Evolutionary conservation across 2,888 invertebrate species (phyloP).

Genomic region (Orchesellides sinensis): DNA sequence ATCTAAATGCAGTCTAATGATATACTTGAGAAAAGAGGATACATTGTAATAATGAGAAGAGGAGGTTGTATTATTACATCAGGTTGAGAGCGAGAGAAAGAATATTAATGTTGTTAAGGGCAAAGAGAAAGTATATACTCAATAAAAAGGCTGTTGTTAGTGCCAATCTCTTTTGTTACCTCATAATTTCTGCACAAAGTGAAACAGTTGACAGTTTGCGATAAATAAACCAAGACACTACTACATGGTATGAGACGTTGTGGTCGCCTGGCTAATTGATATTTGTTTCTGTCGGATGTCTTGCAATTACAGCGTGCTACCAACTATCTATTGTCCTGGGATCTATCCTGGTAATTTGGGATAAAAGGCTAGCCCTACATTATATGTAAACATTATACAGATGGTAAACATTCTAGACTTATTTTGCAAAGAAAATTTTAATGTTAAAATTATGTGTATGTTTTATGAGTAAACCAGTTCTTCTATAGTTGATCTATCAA

Average conservation of each 20-base stretch:
- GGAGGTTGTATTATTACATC: constrained; percentile 51
- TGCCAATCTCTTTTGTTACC: constrained; percentile 34
- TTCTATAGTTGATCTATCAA: too few relatives aligned
- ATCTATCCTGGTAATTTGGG: too few relatives aligned
- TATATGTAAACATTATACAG: too few relatives aligned
- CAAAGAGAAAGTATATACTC: constrained; percentile 9
- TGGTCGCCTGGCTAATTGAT: not conserved
- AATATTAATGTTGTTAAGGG: constrained; percentile 39
- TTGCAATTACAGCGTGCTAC: too few relatives aligned
- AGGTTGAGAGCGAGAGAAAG: constrained; percentile 15
- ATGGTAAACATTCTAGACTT: too few relatives aligned
- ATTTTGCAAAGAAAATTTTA: too few relatives aligned
- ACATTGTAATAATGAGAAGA: constrained; percentile 45
- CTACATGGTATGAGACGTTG: too few relatives aligned
- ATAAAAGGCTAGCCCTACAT: too few relatives aligned
- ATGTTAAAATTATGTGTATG: too few relatives aligned
- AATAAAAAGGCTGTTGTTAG: constrained; percentile 43
- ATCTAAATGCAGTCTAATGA: not conserved
- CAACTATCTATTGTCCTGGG: too few relatives aligned
- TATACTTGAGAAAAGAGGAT: constrained; percentile 2
- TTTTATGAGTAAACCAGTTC: too few relatives aligned
- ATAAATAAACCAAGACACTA: constrained; percentile 15
- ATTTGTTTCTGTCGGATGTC: not conserved
- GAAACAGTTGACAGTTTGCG: constrained; percentile 21
- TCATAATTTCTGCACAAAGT: constrained; percentile 36